phyloP scores from a whole-genome alignment of 2,888 invertebrate genomes.

The Pelosia muscerda region DNA sequence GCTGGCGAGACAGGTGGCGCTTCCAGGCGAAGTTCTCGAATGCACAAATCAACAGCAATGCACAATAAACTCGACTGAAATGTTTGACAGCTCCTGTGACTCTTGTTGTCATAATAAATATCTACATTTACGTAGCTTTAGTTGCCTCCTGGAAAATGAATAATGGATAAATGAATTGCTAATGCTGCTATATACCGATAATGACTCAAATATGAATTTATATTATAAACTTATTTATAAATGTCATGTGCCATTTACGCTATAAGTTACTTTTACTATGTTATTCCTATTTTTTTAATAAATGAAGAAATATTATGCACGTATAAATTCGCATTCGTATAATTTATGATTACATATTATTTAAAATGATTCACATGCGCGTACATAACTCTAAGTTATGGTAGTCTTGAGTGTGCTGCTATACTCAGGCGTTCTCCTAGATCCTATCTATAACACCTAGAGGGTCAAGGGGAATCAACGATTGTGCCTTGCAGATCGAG shows the following conservation, averaged over 20 bases:
- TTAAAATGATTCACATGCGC: too few relatives aligned
- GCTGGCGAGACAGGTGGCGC: conserved; percentile 79
- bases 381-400: too few relatives aligned
- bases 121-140: conserved; percentile 16
- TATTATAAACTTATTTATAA: conserved; percentile 31
- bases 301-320: conserved; percentile 17
- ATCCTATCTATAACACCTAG: too few relatives aligned
- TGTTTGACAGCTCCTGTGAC: conserved; percentile 35
- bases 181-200: conserved; percentile 18
- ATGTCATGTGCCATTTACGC: conserved; percentile 42
- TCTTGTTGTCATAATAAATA: conserved; percentile 25
- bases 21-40: conserved; percentile 66
- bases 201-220: conserved; percentile 23
- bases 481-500: too few relatives aligned
- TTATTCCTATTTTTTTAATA: conserved; percentile 33
- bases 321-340: neutral
- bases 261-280: conserved; percentile 37
- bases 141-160: conserved; percentile 8
- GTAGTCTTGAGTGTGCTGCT: too few relatives aligned
- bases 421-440: too few relatives aligned
- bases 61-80: conserved; percentile 43
- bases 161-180: conserved; percentile 3
- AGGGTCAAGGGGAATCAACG: too few relatives aligned
- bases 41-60: conserved; percentile 45
- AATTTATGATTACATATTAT: neutral